Evolutionary conservation across 2,888 invertebrate genomes (phyloP).

Genomic region (Drymonia ruficornis): DNA sequence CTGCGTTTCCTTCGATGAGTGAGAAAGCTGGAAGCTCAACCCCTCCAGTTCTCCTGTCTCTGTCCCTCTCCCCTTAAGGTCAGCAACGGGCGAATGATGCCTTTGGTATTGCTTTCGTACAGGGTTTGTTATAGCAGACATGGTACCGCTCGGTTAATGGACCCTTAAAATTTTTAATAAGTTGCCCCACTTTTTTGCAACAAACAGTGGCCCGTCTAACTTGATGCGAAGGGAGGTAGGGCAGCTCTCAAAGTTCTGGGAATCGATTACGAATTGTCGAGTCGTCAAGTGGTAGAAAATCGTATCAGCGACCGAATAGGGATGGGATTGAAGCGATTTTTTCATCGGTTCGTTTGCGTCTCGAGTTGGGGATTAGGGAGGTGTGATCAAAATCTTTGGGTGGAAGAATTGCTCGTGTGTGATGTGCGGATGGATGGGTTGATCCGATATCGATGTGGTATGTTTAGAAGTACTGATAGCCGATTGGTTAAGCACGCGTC

Average conservation of each 20-base stretch:
- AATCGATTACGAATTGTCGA: constrained; percentile 55
- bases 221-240: neutral
- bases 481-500: too few relatives aligned
- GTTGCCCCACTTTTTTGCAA: neutral
- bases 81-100: too few relatives aligned
- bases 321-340: constrained; percentile 33
- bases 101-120: too few relatives aligned
- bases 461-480: neutral
- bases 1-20: too few relatives aligned
- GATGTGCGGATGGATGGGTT: constrained; percentile 8
- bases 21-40: too few relatives aligned
- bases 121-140: too few relatives aligned
- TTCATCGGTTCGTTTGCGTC: constrained; percentile 38
- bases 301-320: constrained; percentile 59
- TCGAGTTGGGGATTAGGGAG: constrained; percentile 39
- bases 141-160: too few relatives aligned
- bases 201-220: neutral
- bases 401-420: constrained; percentile 10
- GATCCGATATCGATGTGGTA: neutral
- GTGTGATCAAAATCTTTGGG: constrained; percentile 27
- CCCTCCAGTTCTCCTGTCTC: too few relatives aligned
- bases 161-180: too few relatives aligned
- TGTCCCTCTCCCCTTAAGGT: too few relatives aligned
- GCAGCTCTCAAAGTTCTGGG: constrained; percentile 30
- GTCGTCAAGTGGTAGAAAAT: constrained; percentile 74